Conservation (phyloP, 2,797 vertebrate species). For the Labeo calbasu region DNA sequence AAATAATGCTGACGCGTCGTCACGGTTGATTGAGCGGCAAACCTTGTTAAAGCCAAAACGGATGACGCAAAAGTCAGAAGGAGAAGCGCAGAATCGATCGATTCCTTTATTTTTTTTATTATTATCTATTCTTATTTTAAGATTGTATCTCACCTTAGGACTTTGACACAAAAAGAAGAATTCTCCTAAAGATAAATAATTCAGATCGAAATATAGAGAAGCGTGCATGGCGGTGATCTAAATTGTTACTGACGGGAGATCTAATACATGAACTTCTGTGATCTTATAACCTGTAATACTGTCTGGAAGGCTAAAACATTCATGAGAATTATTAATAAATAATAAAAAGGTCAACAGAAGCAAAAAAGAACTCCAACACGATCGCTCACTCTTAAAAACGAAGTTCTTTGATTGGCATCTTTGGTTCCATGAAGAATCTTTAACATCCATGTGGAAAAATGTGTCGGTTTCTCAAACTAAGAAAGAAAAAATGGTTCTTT, state of each 20-base stretch:
- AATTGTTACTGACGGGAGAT: neutral
- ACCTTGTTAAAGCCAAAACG: conserved; percentile 30
- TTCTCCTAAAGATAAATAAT: neutral
- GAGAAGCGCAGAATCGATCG: neutral
- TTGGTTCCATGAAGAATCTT: neutral
- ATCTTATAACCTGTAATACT: neutral
- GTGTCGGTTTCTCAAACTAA: no score
- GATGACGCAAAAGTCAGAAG: neutral
- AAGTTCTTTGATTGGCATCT: neutral
- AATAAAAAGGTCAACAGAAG: neutral
- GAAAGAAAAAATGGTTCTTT: neutral
- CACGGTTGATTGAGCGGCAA: conserved; percentile 21
- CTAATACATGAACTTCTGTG: neutral
- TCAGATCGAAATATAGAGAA: neutral
- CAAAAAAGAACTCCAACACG: neutral
- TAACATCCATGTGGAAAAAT: neutral
- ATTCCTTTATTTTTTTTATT: neutral
- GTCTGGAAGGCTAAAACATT: neutral
- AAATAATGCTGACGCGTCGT: neutral
- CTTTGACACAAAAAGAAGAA: neutral
- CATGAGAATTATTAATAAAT: neutral
- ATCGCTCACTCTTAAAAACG: neutral
- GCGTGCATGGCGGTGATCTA: neutral
- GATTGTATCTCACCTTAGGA: neutral
- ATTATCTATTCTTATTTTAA: neutral